Evolutionary conservation across 1,140 invertebrate genomes (phyloP).

Genomic region (Alviniconcha marisindica): DNA sequence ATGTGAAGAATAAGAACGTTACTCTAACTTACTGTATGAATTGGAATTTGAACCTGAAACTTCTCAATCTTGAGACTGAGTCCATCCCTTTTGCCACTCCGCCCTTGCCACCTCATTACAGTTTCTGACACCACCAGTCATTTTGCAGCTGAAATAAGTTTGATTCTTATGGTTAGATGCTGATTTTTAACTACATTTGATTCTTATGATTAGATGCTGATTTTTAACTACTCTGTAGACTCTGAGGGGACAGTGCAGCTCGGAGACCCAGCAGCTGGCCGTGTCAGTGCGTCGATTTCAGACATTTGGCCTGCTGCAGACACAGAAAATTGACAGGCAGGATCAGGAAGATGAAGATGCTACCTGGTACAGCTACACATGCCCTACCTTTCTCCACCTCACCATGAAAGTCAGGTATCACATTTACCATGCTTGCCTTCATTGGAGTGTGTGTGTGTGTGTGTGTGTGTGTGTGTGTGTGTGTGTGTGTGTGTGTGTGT

Average conservation of each 20-base stretch:
- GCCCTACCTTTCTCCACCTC: conserved; percentile 31
- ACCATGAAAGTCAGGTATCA: conserved; percentile 44
- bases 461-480: not conserved
- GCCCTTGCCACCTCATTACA: too few relatives aligned
- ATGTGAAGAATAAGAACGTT: too few relatives aligned
- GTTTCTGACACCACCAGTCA: too few relatives aligned
- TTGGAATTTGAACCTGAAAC: too few relatives aligned
- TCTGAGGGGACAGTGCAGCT: not conserved
- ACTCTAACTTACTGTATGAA: too few relatives aligned
- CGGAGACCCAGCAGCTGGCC: conserved; percentile 18
- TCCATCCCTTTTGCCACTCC: too few relatives aligned
- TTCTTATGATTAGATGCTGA: too few relatives aligned
- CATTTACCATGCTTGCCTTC: not conserved
- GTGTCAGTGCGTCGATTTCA: conserved; percentile 48
- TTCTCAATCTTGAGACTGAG: too few relatives aligned
- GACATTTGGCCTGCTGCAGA: conserved; percentile 39
- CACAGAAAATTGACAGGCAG: conserved; percentile 3
- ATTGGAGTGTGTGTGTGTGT: not conserved
- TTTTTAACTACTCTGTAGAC: too few relatives aligned
- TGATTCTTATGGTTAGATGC: too few relatives aligned
- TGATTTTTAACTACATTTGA: too few relatives aligned
- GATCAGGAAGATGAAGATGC: not conserved
- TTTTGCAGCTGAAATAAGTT: too few relatives aligned
- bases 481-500: not conserved
- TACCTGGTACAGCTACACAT: conserved; percentile 43